Percentiles rank a stretch among this genome's conserved stretches.
These are phyloP conservation scores for Passer montanus DNA, from an alignment of 2,113 vertebrate species.

Conservation along the genomic window DNA sequence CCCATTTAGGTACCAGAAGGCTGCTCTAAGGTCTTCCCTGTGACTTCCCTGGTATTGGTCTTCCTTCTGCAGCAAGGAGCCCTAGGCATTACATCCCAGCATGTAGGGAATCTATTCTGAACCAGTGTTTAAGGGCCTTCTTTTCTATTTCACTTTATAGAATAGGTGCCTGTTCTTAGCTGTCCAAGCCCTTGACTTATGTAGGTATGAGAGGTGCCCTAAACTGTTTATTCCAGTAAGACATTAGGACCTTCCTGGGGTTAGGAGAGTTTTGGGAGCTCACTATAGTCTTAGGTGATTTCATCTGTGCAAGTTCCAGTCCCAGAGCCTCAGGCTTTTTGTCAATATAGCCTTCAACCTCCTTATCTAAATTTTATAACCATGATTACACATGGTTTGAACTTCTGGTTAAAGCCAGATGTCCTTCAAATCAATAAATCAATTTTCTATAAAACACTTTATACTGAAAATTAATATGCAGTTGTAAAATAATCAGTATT, in stretches of 20 bases:
- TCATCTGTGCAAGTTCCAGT: not conserved
- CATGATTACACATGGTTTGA: not conserved
- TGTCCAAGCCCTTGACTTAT: not conserved
- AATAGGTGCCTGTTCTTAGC: not conserved
- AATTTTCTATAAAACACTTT: not conserved
- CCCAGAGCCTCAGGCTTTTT: not conserved
- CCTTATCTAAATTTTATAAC: not conserved
- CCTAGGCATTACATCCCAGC: not conserved
- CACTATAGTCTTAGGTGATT: not conserved
- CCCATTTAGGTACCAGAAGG: not conserved
- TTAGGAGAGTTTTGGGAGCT: not conserved
- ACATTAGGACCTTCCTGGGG: not conserved
- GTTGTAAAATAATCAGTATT: slow-evolving; percentile 6
- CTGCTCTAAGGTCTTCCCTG: not conserved
- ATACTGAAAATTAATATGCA: not conserved
- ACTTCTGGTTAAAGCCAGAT: not conserved
- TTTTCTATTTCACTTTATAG: not conserved
- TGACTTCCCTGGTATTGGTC: not conserved
- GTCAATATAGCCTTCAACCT: not conserved
- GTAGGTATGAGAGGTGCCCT: not conserved
- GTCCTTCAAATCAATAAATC: not conserved
- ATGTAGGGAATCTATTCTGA: not conserved
- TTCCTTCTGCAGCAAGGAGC: not conserved
- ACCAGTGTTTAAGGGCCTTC: not conserved
- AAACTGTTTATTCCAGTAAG: not conserved